Base-by-base conservation (phyloP, 1,140 invertebrate species). In the Lycorma delicatula region DNA sequence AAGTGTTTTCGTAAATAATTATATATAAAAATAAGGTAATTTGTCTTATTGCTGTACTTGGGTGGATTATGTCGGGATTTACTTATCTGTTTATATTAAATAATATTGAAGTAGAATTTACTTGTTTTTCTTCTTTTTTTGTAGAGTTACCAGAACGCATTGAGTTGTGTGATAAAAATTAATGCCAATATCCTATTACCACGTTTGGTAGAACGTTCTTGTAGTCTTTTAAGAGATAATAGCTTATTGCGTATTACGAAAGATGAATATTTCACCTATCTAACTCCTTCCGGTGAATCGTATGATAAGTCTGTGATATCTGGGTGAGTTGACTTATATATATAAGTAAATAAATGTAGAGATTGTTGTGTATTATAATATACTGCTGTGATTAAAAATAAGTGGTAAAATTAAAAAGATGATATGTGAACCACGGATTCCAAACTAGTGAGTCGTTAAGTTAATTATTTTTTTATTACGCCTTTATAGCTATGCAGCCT, bases 301-400 rank as follows among this genome's bases (percentile, higher is more conserved):
- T 97, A 89, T 70, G 92, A 99, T 73, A 94, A 89, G 71, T 85
- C 82, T 67, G 82, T 95, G 1, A 75, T 97, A 52, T 89, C 92
- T 6, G 83, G 82, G 85, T 88, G 66, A 73, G 75, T 71, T 46
- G 26, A 50, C 18, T 11, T n/a, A n/a, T n/a, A n/a, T n/a, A n/a
- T n/a, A n/a, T n/a, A n/a, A n/a, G n/a, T n/a, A n/a, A n/a, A n/a
- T n/a, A n/a, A n/a, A n/a, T n/a, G n/a, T n/a, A n/a, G n/a, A n/a
- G n/a, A n/a, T n/a, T n/a, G n/a, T n/a, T n/a, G n/a, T n/a, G n/a
- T n/a, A n/a, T n/a, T n/a, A n/a, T n/a, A n/a, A n/a, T n/a, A n/a
- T n/a, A n/a, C n/a, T n/a, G n/a, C n/a, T n/a, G n/a, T n/a, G n/a
- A n/a, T n/a, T n/a, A n/a, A n/a, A n/a, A n/a, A n/a, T n/a, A n/a